A percentile compares a stretch with the other conserved stretches of the same genome.
These are phyloP conservation scores for Drosophila persimilis DNA, from an alignment of 1,140 invertebrate genomes.

Conservation along the genomic window DNA sequence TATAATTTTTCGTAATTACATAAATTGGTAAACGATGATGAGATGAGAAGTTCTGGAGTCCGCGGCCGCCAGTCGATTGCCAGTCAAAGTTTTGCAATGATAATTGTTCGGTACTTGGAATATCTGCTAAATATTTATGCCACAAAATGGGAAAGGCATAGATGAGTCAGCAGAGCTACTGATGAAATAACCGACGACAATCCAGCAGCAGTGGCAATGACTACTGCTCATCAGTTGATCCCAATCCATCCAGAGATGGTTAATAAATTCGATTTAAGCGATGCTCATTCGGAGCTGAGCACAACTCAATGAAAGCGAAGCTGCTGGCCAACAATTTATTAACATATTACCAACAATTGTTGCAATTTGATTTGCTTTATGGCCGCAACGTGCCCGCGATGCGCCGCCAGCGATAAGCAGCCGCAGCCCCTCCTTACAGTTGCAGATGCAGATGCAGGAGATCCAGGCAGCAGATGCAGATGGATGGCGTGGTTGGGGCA, in stretches of 20 bases:
- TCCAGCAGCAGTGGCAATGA: constrained; percentile 25
- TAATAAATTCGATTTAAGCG: constrained; percentile 61
- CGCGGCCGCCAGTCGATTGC: constrained; percentile 14
- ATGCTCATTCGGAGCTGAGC: constrained; percentile 44
- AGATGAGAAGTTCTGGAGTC: constrained; percentile 41
- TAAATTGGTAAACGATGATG: constrained; percentile 50
- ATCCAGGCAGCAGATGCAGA: constrained; percentile 8
- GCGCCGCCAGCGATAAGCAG: constrained; percentile 66
- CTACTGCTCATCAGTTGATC: not conserved
- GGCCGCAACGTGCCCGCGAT: constrained; percentile 67
- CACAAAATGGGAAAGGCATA: constrained; percentile 34
- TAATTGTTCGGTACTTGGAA: constrained; percentile 42
- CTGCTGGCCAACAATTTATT: constrained; percentile 68
- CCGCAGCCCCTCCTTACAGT: not conserved
- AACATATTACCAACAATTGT: constrained; percentile 81
- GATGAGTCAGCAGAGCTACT: constrained; percentile 20
- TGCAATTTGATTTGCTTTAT: constrained; percentile 81
- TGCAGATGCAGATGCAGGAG: no score
- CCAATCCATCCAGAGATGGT: constrained; percentile 32
- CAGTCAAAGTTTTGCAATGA: constrained; percentile 50
- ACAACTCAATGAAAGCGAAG: constrained; percentile 70
- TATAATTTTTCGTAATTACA: constrained; percentile 64
- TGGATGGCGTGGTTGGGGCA: constrained; percentile 6
- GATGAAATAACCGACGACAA: constrained; percentile 21
- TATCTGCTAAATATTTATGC: constrained; percentile 63